Evolutionary conservation across 2,113 vertebrate species (phyloP).

Genomic region (Empidonax traillii): DNA sequence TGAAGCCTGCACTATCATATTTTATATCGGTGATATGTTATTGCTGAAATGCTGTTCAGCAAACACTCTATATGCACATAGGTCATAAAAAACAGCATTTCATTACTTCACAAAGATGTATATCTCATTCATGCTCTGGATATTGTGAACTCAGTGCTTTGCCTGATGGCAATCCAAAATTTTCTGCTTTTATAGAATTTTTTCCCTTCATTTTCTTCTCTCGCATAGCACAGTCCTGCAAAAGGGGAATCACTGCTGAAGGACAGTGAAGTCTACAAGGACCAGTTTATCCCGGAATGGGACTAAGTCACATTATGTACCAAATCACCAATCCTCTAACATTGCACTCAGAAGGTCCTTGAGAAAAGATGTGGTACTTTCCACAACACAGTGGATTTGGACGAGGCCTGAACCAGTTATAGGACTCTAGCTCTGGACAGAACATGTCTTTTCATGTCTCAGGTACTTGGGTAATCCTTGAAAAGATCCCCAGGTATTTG

Average conservation of each 20-base stretch:
- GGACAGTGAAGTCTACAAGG: not conserved
- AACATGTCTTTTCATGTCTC: not conserved
- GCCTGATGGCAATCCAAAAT: not conserved
- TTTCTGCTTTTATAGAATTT: not conserved
- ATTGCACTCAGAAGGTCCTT: not conserved
- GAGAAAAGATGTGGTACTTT: not conserved
- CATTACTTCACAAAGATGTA: not conserved
- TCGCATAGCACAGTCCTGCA: not conserved
- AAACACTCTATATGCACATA: not conserved
- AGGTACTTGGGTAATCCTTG: not conserved
- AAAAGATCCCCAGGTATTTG: not conserved
- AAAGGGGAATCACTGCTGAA: not conserved
- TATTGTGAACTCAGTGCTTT: not conserved
- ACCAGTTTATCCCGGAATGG: not conserved
- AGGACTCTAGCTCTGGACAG: not conserved
- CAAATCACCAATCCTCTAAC: not conserved
- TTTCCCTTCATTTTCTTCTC: not conserved
- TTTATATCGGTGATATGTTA: not conserved
- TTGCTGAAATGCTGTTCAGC: not conserved
- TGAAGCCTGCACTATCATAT: not conserved
- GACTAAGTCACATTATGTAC: not conserved
- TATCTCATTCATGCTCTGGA: not conserved
- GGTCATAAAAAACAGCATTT: not conserved
- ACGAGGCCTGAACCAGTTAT: not conserved
- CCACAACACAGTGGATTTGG: not conserved